Percentiles rank a stretch among this genome's conserved stretches.
These are phyloP conservation scores for Jaculus jaculus DNA, from an alignment of 2,113 vertebrate species.

Conservation along the genomic window DNA sequence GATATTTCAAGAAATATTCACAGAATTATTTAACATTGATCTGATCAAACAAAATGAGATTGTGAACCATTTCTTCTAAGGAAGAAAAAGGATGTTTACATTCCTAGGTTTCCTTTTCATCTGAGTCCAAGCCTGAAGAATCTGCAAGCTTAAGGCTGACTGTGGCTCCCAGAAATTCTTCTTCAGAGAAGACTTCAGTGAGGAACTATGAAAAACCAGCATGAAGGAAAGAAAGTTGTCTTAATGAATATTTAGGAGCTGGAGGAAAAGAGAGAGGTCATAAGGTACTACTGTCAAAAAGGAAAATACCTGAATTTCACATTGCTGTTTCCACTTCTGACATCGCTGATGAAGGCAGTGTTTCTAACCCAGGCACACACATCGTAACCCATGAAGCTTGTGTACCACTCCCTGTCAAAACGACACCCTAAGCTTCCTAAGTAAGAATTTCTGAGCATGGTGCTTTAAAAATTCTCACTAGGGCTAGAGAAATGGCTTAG, in stretches of 20 bases:
- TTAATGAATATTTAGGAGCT: not conserved
- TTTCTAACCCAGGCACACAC: not conserved
- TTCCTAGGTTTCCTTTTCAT: constrained; percentile 64
- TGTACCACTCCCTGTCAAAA: not conserved
- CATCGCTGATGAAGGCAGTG: not conserved
- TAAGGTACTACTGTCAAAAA: not conserved
- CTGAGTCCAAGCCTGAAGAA: constrained; percentile 49
- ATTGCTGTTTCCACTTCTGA: not conserved
- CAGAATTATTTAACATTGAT: constrained; percentile 34
- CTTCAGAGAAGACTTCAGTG: not conserved
- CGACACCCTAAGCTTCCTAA: not conserved
- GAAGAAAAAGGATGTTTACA: constrained; percentile 67
- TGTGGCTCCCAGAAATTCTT: not conserved
- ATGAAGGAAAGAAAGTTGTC: not conserved
- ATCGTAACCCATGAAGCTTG: not conserved
- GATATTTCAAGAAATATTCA: constrained; percentile 48
- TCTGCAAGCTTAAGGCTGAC: not conserved
- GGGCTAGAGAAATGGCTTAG: too few species aligned
- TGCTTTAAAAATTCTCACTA: not conserved
- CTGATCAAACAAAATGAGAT: constrained; percentile 47
- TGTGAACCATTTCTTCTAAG: not conserved
- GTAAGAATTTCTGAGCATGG: not conserved
- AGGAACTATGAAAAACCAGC: not conserved
- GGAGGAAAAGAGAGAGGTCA: not conserved
- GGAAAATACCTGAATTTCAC: not conserved